Conservation (phyloP, 1,140 invertebrate species). For the Proctacanthus coquilletti region DNA sequence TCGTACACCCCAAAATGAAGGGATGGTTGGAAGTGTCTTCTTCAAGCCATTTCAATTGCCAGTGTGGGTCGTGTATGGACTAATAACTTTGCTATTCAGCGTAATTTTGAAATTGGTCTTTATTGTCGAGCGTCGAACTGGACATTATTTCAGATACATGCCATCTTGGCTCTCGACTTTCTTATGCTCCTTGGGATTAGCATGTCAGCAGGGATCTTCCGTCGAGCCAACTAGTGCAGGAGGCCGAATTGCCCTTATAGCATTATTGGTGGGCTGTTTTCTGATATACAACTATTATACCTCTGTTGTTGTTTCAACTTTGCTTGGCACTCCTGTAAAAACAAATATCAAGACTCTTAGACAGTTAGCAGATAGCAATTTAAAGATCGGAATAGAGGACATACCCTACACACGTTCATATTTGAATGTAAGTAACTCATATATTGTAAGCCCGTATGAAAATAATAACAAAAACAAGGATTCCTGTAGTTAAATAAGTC, state of each 20-base stretch:
- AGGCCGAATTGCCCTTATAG: constrained; percentile 21
- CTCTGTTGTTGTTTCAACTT: constrained; percentile 20
- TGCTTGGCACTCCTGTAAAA: constrained; percentile 16
- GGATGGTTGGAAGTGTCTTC: constrained; percentile 14
- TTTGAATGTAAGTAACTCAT: constrained; percentile 22
- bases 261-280: constrained; percentile 17
- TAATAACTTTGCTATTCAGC: constrained; percentile 12
- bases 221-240: constrained; percentile 18
- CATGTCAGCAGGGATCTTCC: constrained; percentile 21
- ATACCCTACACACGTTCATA: constrained; percentile 14
- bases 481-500: too few species aligned
- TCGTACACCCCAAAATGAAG: constrained; percentile 14
- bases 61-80: constrained; percentile 18
- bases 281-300: constrained; percentile 27
- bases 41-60: constrained; percentile 18
- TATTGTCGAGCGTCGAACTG: constrained; percentile 12
- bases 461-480: too few species aligned
- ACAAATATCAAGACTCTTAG: constrained; percentile 20
- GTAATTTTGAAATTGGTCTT: constrained; percentile 19
- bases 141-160: constrained; percentile 7
- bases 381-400: constrained; percentile 18
- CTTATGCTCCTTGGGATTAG: constrained; percentile 18
- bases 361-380: constrained; percentile 22
- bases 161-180: constrained; percentile 20
- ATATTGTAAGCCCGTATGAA: too few species aligned